phyloP scores from a whole-genome alignment of 2,797 vertebrate genomes.

The Petrocephalus sullivani region DNA sequence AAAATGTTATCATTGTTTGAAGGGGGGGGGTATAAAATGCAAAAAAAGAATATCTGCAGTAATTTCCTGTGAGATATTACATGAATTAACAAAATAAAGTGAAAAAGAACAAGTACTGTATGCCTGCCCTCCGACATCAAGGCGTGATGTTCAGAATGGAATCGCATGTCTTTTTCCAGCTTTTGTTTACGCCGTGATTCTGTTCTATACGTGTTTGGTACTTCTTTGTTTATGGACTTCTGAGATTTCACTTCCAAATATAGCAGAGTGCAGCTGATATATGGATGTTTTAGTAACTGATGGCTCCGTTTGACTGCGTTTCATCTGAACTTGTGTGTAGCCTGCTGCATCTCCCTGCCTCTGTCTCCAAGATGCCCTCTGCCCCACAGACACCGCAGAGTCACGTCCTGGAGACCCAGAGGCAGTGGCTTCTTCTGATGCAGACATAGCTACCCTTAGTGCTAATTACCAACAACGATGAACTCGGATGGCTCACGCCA shows the following conservation, averaged over 20 bases:
- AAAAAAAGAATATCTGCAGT: conserved; percentile 48
- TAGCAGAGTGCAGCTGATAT: conserved; percentile 32
- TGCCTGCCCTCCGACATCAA: conserved; percentile 34
- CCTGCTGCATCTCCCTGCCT: conserved; percentile 47
- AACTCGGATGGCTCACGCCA: neutral
- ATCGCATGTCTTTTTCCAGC: conserved; percentile 43
- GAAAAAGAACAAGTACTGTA: conserved; percentile 18
- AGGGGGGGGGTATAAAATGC: conserved; percentile 37
- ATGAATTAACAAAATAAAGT: conserved; percentile 40
- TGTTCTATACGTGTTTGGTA: conserved; percentile 29
- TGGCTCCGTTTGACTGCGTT: neutral
- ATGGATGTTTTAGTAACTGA: neutral
- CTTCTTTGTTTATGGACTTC: conserved; percentile 42
- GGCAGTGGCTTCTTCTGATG: conserved; percentile 61
- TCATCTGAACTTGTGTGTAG: conserved; percentile 21
- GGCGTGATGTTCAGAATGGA: conserved; percentile 46
- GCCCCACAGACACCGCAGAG: conserved; percentile 52
- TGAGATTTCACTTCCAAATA: conserved; percentile 36
- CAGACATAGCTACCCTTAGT: conserved; percentile 53
- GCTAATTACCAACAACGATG: conserved; percentile 49
- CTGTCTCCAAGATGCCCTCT: conserved; percentile 19
- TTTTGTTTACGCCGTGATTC: conserved; percentile 49
- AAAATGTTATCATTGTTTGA: conserved; percentile 66
- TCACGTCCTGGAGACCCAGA: conserved; percentile 65
- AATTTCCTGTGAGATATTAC: conserved; percentile 58